Conservation (phyloP, 2,888 invertebrate genomes). For the Ectemnius continuus region DNA sequence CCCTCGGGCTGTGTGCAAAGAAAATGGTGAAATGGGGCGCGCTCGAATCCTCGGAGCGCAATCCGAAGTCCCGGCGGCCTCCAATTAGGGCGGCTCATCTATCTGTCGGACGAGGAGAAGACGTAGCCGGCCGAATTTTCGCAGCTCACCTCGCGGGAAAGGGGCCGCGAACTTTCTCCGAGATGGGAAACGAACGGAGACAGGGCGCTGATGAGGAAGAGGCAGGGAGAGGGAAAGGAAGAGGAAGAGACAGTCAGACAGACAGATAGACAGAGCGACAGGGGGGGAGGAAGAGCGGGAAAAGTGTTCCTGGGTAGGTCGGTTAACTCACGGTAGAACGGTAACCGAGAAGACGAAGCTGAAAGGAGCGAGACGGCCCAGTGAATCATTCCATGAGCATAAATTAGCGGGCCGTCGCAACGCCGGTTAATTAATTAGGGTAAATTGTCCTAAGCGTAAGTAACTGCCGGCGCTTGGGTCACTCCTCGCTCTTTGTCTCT, state of each 20-base stretch:
- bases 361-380: slow-evolving; percentile 47
- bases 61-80: slow-evolving; percentile 44
- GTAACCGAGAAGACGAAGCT: neutral
- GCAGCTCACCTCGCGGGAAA: neutral
- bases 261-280: neutral
- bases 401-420: slow-evolving; percentile 74
- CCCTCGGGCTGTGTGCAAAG: slow-evolving; percentile 7
- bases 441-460: slow-evolving; percentile 75
- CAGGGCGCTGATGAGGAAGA: neutral
- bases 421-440: slow-evolving; percentile 76
- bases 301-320: slow-evolving; percentile 3
- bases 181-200: slow-evolving; percentile 19
- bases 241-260: slow-evolving; percentile 9
- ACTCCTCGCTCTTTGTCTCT: slow-evolving; percentile 34
- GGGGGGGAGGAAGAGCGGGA: slow-evolving; percentile 2
- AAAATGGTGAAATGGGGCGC: slow-evolving; percentile 38
- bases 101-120: slow-evolving; percentile 33
- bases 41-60: slow-evolving; percentile 35
- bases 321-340: slow-evolving; percentile 21
- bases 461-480: slow-evolving; percentile 69
- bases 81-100: slow-evolving; percentile 53
- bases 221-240: slow-evolving; percentile 5
- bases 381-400: slow-evolving; percentile 75
- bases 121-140: slow-evolving; percentile 39
- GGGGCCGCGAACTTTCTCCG: slow-evolving; percentile 9